Evolutionary conservation across 2,888 invertebrate species (phyloP), one percentile per base, ranked within the genome.

Genomic region (Aphodius granarius): DNA sequence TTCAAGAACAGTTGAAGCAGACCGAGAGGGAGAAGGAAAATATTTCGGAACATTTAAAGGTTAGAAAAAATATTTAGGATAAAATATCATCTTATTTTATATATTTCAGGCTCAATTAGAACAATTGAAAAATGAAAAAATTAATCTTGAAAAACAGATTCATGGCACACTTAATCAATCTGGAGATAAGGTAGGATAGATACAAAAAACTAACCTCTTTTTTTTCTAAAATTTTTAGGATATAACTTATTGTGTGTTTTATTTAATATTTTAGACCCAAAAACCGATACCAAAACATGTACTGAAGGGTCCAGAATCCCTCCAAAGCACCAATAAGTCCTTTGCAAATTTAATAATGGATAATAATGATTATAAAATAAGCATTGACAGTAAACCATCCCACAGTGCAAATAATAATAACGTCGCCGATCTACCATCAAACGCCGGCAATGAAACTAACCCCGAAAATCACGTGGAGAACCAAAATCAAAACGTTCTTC

Each of bases 1-100:
- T 77, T 18, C 85, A 88, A 78, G 87, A 88, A 20, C 88, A 90
- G 78, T 76, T 89, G n/a, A 88, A 88, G 73, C 88, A 88, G 79
- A 84, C 83, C 5, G 80, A 82, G 68, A 81, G 78, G 21, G 83
- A 84, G 17, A 86, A 84, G 70, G 87, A 88, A 20, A 84, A 80
- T 76, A 62, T 77, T n/a, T 74, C 81, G 65, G 79, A 79, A 63
- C 78, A 80, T 75, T 76, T 83, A 43, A 79, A 79, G 76, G 81
- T 82, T 72, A 64, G 15, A 66, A 72, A 66, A 9, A 21, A 68
- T 76, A 75, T 73, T 62, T 75, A 21, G n/a, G 62, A 43, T 43
- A 63, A 23, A 63, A 63, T 15, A 43, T 74, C 72, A 70, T 72
- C 62, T 75, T 75, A 71, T 62, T 66, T 72, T 76, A 16, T 72